Base-by-base conservation (phyloP, 2,797 vertebrate genomes). In the Dicrostonyx torquatus region DNA sequence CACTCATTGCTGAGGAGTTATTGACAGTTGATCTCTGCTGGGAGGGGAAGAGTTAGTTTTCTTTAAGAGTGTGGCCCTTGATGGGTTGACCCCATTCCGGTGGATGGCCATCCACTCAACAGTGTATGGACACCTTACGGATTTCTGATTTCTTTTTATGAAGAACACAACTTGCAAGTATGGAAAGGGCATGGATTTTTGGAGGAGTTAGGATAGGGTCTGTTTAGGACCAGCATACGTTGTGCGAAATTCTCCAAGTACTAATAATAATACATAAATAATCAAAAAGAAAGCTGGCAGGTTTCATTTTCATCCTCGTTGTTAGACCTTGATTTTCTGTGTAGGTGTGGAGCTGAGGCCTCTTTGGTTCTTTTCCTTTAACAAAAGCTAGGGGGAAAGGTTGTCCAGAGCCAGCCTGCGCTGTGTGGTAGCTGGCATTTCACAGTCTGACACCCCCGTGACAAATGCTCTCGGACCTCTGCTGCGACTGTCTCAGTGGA, bases 291-390 rank as follows among this genome's bases (percentile, higher is more conserved):
- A 83, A 13, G 45, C 70, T 66, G 89, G 37, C 4, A 14, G 13
- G 48, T 91, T 66, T 90, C 24, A 5, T 14, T 83, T 93, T 24
- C 0, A n/a, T 85, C 43, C 50, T 90, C 8, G 1, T 18, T 70
- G 29, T 87, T 48, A 53, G 60, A 10, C 13, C 0, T 22, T 34
- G 4, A 8, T 45, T 64, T 4, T 66, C 15, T 66, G 37, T 20
- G 17, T 48, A 1, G 60, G 2, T 53, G 7, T 50, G 11, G 45
- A 37, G 20, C 18, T 31, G 37, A 58, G 34, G 37, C 17, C 70
- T 55, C n/a, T 89, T 62, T 31, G 34, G 86, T 60, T 89, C 72
- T 62, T 62, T 68, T 75, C 45, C 62, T 78, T 96, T 20, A 72
- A 2, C 45, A 72, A 89, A 43, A 29, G 1, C 43, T 89, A 40